Percentiles rank a stretch among this genome's conserved stretches.
Evolutionary conservation across 2,888 invertebrate genomes (phyloP).

Genomic region (Erebia palarica): DNA sequence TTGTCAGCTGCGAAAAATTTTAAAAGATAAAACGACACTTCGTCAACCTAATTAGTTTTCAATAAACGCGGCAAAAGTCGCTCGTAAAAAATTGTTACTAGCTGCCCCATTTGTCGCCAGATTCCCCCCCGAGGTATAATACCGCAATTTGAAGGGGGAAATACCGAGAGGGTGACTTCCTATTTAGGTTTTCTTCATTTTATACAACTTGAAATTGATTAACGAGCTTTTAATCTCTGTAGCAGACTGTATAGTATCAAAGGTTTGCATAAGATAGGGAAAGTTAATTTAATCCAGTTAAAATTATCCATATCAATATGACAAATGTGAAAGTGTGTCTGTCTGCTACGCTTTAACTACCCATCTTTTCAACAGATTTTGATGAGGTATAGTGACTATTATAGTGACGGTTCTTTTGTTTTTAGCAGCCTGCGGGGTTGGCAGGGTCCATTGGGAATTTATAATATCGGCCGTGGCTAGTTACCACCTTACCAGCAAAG

Average conservation of each 20-base stretch:
- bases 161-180: constrained; percentile 1
- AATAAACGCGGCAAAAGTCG: constrained; percentile 11
- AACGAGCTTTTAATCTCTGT: constrained; percentile 36
- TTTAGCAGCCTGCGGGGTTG: no score
- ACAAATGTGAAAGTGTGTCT: no score
- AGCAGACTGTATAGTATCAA: constrained; percentile 10
- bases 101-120: constrained; percentile 20
- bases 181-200: constrained; percentile 18
- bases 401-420: no score
- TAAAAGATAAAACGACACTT: neutral
- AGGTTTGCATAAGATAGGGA: neutral
- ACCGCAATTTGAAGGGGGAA: constrained; percentile 13
- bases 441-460: no score
- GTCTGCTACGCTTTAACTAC: no score
- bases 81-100: constrained; percentile 11
- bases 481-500: no score
- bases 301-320: neutral
- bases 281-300: constrained; percentile 7
- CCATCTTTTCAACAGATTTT: no score
- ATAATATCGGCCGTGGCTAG: no score
- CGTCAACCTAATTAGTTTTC: neutral
- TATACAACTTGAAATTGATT: constrained; percentile 31
- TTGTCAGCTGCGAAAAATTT: neutral
- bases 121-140: constrained; percentile 14
- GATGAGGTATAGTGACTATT: no score